Percentiles rank a stretch among this genome's conserved stretches.
phyloP scores from a whole-genome alignment of 2,113 vertebrate genomes.

The Trematocara unimaculatum region DNA sequence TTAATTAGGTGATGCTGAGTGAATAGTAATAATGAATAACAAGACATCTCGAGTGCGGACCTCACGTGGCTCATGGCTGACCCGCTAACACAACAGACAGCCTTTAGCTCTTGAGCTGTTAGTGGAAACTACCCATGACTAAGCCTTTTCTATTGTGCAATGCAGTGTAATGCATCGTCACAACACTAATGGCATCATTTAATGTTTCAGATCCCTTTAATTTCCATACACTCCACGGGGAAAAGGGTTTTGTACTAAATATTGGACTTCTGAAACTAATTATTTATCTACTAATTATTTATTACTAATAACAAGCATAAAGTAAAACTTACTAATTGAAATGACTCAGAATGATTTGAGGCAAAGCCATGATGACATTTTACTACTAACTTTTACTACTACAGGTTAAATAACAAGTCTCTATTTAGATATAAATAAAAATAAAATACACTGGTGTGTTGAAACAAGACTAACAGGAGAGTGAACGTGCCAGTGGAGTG shows the following conservation, averaged over 20 bases:
- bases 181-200: constrained; percentile 18
- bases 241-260: not conserved
- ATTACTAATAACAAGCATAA: not conserved
- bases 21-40: constrained; percentile 22
- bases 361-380: not conserved
- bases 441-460: not conserved
- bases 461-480: not conserved
- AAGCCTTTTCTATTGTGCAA: constrained; percentile 19
- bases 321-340: not conserved
- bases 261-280: not conserved
- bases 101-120: constrained; percentile 21
- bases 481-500: not conserved
- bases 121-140: constrained; percentile 35
- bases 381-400: not conserved
- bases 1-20: constrained; percentile 6
- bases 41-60: not conserved
- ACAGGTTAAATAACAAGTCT: not conserved
- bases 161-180: not conserved
- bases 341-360: not conserved
- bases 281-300: not conserved
- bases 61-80: not conserved
- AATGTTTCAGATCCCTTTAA: constrained; percentile 19
- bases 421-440: not conserved
- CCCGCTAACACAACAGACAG: constrained; percentile 25
- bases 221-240: not conserved